Base-by-base conservation (phyloP, 2,888 invertebrate species). In the Philereme transversata region DNA sequence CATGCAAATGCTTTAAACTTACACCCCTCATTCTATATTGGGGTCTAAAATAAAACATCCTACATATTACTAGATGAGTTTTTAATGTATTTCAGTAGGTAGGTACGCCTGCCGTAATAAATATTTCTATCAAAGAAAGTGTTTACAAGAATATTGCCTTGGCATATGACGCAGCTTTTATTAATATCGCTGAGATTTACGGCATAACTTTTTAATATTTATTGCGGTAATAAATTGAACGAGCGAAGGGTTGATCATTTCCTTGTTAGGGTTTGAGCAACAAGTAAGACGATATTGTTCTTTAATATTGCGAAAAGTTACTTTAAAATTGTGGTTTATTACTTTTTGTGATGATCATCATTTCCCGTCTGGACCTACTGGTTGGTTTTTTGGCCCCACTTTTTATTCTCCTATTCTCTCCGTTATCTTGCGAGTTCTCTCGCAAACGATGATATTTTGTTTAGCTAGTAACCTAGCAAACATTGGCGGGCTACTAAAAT, bases 191-290 rank as follows among this genome's bases (percentile, higher is more conserved):
- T 64, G 77, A 85, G 89, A 90, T 91, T 92, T 92, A 91, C 88
- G 83, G 77, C 64, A 65, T 75, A 91, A 92, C 81, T 91, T 92
- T 91, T 91, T 92, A 90, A 92, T 91, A 92, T 91, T 92, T 91
- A 92, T 91, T 81, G 83, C 80, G 65, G 90, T 85, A 84, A 91
- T 92, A 92, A 92, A 92, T 91, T 85, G 73, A 82, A 82, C 82
- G 78, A 85, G 87, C 64, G 77, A 76, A 84, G 88, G 90, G 90
- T 89, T 88, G 85, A 86, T 88, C 84, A 84, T 87, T 88, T 85
- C 76, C 83, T 81, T 75, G 76, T 76, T 72, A 76, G 81, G 85
- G 81, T 66, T 73, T 67, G 79, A 85, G 85, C 90, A 90, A 88
- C 90, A 90, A 90, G 88, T 90, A 79, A 62, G 70, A 70, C 68